Percentiles rank a stretch among this genome's conserved stretches.
These are phyloP conservation scores for Vanessa cardui DNA, from an alignment of 2,888 invertebrate genomes.

Conservation along the genomic window DNA sequence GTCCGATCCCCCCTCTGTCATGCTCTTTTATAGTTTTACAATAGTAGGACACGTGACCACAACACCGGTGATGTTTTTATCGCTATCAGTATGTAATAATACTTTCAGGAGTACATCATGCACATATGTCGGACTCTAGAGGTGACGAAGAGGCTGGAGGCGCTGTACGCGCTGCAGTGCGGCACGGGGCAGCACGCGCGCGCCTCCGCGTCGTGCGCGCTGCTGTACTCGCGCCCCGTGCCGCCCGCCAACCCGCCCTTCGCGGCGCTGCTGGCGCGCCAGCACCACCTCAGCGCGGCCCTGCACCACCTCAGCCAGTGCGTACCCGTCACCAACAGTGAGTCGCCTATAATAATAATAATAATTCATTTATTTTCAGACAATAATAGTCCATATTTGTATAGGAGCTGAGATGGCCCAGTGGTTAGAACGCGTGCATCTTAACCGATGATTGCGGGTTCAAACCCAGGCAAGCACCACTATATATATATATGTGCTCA, in stretches of 20 bases:
- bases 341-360: slow-evolving; percentile 45
- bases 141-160: slow-evolving; percentile 85
- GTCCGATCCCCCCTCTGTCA: no score
- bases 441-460: no score
- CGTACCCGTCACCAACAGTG: slow-evolving; percentile 60
- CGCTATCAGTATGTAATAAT: no score
- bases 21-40: no score
- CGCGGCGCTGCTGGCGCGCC: slow-evolving; percentile 77
- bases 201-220: slow-evolving; percentile 90
- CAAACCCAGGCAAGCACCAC: no score
- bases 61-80: no score
- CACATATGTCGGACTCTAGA: slow-evolving; percentile 88
- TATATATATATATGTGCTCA: no score
- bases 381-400: no score
- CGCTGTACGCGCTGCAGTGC: slow-evolving; percentile 88
- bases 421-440: no score
- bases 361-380: no score
- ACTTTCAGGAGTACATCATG: slow-evolving; percentile 83
- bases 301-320: slow-evolving; percentile 86
- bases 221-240: slow-evolving; percentile 85
- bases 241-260: slow-evolving; percentile 50
- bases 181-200: slow-evolving; percentile 88
- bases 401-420: no score
- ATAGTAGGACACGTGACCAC: no score
- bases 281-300: slow-evolving; percentile 84